These are phyloP conservation scores for Acrobasis repandana DNA, from an alignment of 2,888 invertebrate species.

Conservation along the genomic window DNA sequence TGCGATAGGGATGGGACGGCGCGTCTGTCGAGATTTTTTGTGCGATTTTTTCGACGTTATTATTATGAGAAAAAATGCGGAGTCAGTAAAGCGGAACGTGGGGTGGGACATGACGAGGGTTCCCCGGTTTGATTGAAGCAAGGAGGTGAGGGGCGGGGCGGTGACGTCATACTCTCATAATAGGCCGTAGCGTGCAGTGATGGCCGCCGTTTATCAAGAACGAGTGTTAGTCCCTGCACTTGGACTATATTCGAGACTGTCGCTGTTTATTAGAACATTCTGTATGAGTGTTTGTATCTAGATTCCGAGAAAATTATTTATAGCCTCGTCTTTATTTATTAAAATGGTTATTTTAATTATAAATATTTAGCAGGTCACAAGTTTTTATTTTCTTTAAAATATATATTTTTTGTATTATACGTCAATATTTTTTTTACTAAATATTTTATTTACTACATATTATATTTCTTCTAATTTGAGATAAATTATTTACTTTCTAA, in stretches of 20 bases:
- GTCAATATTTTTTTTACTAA: too few species aligned
- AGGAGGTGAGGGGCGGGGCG: constrained; percentile 79
- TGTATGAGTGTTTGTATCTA: neutral
- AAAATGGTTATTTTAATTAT: too few species aligned
- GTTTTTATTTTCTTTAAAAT: too few species aligned
- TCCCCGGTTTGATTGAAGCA: constrained; percentile 80
- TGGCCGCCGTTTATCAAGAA: constrained; percentile 81
- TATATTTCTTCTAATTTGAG: too few species aligned
- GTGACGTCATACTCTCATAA: constrained; percentile 83
- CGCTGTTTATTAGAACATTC: constrained; percentile 30
- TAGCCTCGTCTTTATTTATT: too few species aligned
- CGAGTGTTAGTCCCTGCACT: constrained; percentile 69
- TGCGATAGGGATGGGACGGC: constrained; percentile 70
- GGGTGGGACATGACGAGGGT: constrained; percentile 82
- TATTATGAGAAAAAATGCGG: constrained; percentile 82
- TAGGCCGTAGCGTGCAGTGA: constrained; percentile 80
- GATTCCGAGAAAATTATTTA: neutral
- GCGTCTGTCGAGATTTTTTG: constrained; percentile 81
- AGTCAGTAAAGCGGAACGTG: constrained; percentile 80
- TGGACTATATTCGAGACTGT: constrained; percentile 58
- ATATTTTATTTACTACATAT: too few species aligned
- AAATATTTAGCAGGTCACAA: too few species aligned
- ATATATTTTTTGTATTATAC: too few species aligned
- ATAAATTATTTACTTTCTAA: too few species aligned
- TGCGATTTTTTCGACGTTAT: constrained; percentile 81